These are phyloP conservation scores for Fragariocoptes setiger DNA, from an alignment of 1,140 invertebrate species.

Conservation along the genomic window DNA sequence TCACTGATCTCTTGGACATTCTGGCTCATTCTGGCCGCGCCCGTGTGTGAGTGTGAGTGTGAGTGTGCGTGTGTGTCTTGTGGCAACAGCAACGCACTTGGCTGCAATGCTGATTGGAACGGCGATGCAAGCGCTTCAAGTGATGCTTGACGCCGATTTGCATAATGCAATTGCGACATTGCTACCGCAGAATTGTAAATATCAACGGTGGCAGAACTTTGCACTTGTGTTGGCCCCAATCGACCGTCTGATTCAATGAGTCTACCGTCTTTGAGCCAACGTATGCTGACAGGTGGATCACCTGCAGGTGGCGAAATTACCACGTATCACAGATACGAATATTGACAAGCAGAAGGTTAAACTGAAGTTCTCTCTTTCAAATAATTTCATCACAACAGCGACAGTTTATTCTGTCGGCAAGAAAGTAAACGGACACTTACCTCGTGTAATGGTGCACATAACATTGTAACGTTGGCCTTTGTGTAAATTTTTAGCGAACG, in stretches of 20 bases:
- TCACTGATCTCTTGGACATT: neutral
- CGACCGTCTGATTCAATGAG: slow-evolving; percentile 15
- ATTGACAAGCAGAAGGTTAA: neutral
- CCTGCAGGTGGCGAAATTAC: too few species aligned
- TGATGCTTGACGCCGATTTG: slow-evolving; percentile 14
- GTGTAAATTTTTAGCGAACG: slow-evolving; percentile 31
- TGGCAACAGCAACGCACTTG: neutral
- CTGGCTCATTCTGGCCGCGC: too few species aligned
- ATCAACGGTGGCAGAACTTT: slow-evolving; percentile 6
- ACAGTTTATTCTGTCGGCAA: neutral
- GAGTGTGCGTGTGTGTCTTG: neutral
- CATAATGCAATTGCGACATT: slow-evolving; percentile 13
- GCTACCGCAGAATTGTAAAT: slow-evolving; percentile 13
- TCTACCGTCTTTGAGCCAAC: slow-evolving; percentile 16
- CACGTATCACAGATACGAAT: too few species aligned
- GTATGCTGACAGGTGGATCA: slow-evolving; percentile 6
- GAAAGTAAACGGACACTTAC: slow-evolving; percentile 38
- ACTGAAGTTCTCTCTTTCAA: neutral
- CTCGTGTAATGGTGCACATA: slow-evolving; percentile 47
- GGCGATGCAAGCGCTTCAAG: too few species aligned
- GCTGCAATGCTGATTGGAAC: slow-evolving; percentile 2
- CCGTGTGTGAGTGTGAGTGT: neutral
- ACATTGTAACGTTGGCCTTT: slow-evolving; percentile 51
- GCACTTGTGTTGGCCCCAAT: neutral
- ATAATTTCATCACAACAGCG: neutral